Percentiles rank a stretch among this genome's conserved stretches.
phyloP scores from a whole-genome alignment of 2,888 invertebrate species.

The Argynnis bischoffii region DNA sequence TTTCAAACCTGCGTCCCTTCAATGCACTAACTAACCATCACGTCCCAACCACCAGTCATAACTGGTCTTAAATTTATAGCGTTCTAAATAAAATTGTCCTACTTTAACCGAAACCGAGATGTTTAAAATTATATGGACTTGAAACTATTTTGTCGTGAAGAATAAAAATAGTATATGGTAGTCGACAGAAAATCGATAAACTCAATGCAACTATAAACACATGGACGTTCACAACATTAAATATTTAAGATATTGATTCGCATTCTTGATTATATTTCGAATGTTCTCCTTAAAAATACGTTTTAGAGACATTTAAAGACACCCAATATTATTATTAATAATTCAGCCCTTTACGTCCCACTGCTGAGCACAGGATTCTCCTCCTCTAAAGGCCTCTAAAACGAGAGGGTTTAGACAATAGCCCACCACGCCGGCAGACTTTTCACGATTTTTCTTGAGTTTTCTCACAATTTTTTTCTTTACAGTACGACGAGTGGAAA shows the following conservation, averaged over 20 bases:
- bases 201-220: conserved; percentile 14
- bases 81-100: too few relatives aligned
- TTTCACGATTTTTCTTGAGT: too few relatives aligned
- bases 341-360: not conserved
- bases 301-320: not conserved
- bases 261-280: not conserved
- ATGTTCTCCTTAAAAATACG: not conserved
- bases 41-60: too few relatives aligned
- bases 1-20: too few relatives aligned
- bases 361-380: too few relatives aligned
- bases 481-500: too few relatives aligned
- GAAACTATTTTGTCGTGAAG: conserved; percentile 2
- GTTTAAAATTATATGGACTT: not conserved
- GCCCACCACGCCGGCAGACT: too few relatives aligned
- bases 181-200: conserved; percentile 27
- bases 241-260: conserved; percentile 29
- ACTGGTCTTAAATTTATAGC: too few relatives aligned
- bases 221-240: conserved; percentile 16
- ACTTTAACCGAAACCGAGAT: not conserved
- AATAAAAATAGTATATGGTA: conserved; percentile 25
- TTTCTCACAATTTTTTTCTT: too few relatives aligned
- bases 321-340: not conserved
- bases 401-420: too few relatives aligned
- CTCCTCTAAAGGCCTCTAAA: too few relatives aligned
- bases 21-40: too few relatives aligned